These are phyloP conservation scores for Yoshiicerus persimilis DNA, from an alignment of 1,140 invertebrate genomes.

Conservation along the genomic window DNA sequence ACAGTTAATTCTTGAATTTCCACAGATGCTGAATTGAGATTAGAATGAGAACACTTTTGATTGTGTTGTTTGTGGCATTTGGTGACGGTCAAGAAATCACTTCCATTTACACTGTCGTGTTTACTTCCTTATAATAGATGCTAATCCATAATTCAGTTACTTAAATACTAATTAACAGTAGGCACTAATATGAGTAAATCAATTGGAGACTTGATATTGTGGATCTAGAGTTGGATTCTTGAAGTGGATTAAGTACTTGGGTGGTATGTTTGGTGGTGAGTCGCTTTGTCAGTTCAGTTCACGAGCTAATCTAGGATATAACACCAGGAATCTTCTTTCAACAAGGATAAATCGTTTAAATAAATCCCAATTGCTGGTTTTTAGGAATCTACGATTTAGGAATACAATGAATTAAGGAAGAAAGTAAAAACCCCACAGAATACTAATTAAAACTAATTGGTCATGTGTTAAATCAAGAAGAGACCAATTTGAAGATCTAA, in stretches of 20 bases:
- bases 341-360: background rate
- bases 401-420: background rate
- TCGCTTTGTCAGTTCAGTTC: background rate
- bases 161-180: slow-evolving; percentile 1
- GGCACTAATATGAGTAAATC: slow-evolving; percentile 19
- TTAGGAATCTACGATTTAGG: background rate
- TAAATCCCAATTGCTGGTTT: no score
- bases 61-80: background rate
- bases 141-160: background rate
- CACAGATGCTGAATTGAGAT: background rate
- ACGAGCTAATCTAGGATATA: background rate
- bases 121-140: background rate
- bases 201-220: background rate
- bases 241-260: background rate
- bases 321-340: background rate
- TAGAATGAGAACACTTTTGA: slow-evolving; percentile 14
- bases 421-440: background rate
- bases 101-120: background rate
- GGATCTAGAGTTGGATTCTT: background rate
- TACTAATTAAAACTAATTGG: background rate
- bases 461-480: background rate
- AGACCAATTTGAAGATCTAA: background rate
- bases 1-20: background rate
- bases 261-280: background rate
- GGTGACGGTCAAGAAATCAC: background rate